phyloP scores from a whole-genome alignment of 2,888 invertebrate species.

The Leptinotarsa tumamoca region DNA sequence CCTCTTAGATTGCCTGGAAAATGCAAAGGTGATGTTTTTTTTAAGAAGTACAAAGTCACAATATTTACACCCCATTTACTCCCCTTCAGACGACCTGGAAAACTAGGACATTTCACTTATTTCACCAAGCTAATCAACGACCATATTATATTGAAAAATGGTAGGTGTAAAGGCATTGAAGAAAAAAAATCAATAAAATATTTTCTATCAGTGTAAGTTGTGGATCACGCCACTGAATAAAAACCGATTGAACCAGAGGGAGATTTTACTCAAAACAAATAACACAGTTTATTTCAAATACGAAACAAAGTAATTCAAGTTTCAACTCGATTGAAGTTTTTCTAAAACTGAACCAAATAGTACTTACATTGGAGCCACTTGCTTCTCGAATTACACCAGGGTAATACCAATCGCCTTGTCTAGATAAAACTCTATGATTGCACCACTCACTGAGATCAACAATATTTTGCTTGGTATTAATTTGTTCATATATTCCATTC shows the following conservation, averaged over 20 bases:
- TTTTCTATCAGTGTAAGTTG: not conserved
- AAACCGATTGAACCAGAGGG: too few species aligned
- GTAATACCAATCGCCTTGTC: slow-evolving; percentile 83
- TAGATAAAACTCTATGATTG: slow-evolving; percentile 91
- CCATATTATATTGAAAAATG: too few species aligned
- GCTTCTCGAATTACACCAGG: slow-evolving; percentile 90
- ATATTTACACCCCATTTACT: not conserved
- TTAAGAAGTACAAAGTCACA: not conserved
- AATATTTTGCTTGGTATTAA: slow-evolving; percentile 52
- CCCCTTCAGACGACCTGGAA: not conserved
- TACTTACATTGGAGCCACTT: slow-evolving; percentile 71
- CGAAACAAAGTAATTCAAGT: too few species aligned
- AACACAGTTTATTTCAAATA: too few species aligned
- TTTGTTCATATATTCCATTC: slow-evolving; percentile 51
- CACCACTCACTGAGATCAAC: slow-evolving; percentile 94
- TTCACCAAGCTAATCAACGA: not conserved
- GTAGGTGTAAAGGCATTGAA: too few species aligned
- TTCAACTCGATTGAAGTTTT: too few species aligned
- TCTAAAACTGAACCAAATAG: slow-evolving; percentile 1
- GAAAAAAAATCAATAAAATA: not conserved
- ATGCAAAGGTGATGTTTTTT: not conserved
- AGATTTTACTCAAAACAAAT: too few species aligned
- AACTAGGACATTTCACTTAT: too few species aligned
- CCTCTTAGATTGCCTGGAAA: not conserved
- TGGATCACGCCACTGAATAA: too few species aligned